Evolutionary conservation across 1,140 invertebrate genomes (phyloP).

Genomic region (Akabosia matsudoensis): DNA sequence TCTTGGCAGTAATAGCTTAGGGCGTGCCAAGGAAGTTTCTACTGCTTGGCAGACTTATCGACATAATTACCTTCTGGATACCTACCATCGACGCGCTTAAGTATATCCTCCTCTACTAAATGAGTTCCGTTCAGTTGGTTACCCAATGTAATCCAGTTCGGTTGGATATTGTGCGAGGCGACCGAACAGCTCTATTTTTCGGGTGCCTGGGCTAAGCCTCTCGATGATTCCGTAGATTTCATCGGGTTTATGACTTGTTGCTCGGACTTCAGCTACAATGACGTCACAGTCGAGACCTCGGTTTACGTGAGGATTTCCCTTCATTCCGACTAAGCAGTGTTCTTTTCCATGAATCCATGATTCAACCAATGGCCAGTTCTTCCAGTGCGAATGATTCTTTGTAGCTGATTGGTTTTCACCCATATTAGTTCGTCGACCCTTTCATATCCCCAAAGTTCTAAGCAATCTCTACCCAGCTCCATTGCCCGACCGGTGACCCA

Average conservation of each 20-base stretch:
- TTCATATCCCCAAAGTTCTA: constrained; percentile 92
- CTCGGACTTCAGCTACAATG: constrained; percentile 94
- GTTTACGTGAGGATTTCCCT: constrained; percentile 89
- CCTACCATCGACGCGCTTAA: constrained; percentile 79
- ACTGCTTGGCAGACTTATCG: not conserved
- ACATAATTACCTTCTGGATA: constrained; percentile 88
- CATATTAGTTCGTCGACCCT: constrained; percentile 96
- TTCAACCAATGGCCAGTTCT: constrained; percentile 97
- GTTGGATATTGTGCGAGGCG: constrained; percentile 95
- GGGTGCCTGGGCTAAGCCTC: constrained; percentile 80
- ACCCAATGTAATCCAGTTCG: constrained; percentile 95
- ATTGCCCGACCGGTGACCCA: constrained; percentile 98
- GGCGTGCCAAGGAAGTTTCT: no score
- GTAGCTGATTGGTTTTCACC: constrained; percentile 98
- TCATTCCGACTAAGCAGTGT: constrained; percentile 95
- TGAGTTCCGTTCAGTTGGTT: constrained; percentile 94
- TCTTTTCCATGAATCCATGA: constrained; percentile 98
- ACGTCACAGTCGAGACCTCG: constrained; percentile 94
- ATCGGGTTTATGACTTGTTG: constrained; percentile 96
- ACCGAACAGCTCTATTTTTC: constrained; percentile 97
- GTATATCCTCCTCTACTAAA: constrained; percentile 86
- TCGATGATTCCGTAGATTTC: constrained; percentile 95
- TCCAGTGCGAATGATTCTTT: constrained; percentile 93
- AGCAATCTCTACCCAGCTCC: constrained; percentile 90
- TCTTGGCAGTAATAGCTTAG: no score